These are phyloP conservation scores for Sialia sialis DNA, from an alignment of 2,113 vertebrate species.

Conservation along the genomic window DNA sequence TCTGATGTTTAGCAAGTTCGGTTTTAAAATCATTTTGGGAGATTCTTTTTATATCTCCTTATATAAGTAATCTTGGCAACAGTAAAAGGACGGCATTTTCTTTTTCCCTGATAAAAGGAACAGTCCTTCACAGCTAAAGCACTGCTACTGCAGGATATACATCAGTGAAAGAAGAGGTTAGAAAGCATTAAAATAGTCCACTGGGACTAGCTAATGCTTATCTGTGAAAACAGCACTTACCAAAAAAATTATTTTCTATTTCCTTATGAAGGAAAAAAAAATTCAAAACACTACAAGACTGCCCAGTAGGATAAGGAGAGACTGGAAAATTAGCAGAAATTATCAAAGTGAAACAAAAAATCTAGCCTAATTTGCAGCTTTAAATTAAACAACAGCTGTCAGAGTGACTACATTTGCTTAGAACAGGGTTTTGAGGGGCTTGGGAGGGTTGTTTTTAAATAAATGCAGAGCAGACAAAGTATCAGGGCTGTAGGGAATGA, in stretches of 20 bases:
- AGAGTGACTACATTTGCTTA: background rate
- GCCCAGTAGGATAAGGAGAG: background rate
- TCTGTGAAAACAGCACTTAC: background rate
- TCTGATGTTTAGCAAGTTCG: background rate
- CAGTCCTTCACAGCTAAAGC: background rate
- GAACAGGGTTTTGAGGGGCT: too few species aligned
- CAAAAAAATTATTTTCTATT: background rate
- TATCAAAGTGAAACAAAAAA: background rate
- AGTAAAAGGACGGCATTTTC: background rate
- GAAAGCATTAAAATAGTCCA: background rate
- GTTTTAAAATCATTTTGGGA: background rate
- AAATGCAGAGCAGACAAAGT: background rate
- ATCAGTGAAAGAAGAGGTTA: background rate
- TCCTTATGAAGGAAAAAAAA: background rate
- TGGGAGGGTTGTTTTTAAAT: background rate
- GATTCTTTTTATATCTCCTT: slow-evolving; percentile 12
- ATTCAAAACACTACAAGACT: background rate
- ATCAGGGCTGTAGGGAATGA: background rate
- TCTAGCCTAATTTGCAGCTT: background rate
- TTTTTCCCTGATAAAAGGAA: background rate
- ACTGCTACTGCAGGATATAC: background rate
- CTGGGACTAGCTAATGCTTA: background rate
- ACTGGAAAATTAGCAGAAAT: background rate
- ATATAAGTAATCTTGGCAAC: slow-evolving; percentile 6
- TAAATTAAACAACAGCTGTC: background rate